Percentiles rank a stretch among this genome's conserved stretches.
Evolutionary conservation across 2,888 invertebrate genomes (phyloP).

Genomic region (Hipparchia semele): DNA sequence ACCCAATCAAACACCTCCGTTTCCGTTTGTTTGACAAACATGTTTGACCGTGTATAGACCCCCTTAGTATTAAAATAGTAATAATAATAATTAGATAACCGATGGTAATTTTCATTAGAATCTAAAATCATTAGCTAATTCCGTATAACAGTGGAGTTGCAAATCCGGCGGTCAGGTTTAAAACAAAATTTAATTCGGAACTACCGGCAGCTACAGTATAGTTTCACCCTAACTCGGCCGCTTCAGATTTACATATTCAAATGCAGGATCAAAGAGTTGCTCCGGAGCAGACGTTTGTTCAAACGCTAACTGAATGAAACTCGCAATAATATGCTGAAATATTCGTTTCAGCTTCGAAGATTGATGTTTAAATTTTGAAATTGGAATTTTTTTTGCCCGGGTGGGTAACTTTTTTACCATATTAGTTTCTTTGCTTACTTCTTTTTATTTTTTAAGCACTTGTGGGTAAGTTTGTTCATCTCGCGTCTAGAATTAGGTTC

Average conservation of each 20-base stretch:
- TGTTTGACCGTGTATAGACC: no score
- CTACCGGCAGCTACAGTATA: conserved; percentile 21
- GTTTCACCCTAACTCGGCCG: conserved; percentile 23
- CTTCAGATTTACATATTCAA: conserved; percentile 63
- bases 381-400: background rate
- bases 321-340: conserved; percentile 17
- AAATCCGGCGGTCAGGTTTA: conserved; percentile 7
- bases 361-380: conserved; percentile 7
- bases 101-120: background rate
- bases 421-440: background rate
- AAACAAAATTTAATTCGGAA: conserved; percentile 24
- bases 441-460: no score
- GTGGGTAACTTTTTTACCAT: background rate
- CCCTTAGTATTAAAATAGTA: no score
- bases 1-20: no score
- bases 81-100: background rate
- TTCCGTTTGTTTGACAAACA: no score
- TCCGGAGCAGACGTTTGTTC: conserved; percentile 28
- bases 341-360: conserved; percentile 11
- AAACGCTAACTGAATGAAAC: conserved; percentile 26
- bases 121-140: conserved; percentile 2
- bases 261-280: conserved; percentile 61
- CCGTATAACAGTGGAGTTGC: conserved; percentile 12
- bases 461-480: no score
- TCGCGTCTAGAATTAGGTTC: no score